Percentiles rank a stretch among this genome's conserved stretches.
These are phyloP conservation scores for Rapana venosa DNA, from an alignment of 2,888 invertebrate genomes.

Conservation along the genomic window DNA sequence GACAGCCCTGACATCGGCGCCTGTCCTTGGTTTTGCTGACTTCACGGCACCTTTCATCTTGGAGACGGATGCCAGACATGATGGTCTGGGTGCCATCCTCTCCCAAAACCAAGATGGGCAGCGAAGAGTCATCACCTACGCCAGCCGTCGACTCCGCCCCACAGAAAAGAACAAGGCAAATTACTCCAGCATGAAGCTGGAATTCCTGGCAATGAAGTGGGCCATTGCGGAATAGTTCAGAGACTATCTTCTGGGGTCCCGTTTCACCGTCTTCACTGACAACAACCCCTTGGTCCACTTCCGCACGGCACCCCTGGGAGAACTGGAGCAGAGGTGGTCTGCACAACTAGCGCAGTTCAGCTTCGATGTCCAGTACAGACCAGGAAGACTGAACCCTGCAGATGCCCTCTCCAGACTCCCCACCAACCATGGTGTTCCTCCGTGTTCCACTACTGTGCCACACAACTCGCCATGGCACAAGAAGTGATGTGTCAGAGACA, in stretches of 20 bases:
- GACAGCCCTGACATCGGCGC: constrained; percentile 45
- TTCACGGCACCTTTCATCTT: constrained; percentile 46
- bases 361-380: constrained; percentile 43
- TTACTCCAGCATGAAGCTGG: constrained; percentile 55
- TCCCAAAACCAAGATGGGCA: constrained; percentile 48
- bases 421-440: not conserved
- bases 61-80: constrained; percentile 47
- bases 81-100: constrained; percentile 50
- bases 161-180: constrained; percentile 27
- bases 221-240: constrained; percentile 52
- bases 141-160: constrained; percentile 26
- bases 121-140: constrained; percentile 48
- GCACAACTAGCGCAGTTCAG: constrained; percentile 44
- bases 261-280: constrained; percentile 49
- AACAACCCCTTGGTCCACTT: constrained; percentile 47
- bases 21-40: constrained; percentile 50
- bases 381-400: constrained; percentile 42
- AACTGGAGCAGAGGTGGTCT: constrained; percentile 46
- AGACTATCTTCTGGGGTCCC: constrained; percentile 45
- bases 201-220: constrained; percentile 54
- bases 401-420: constrained; percentile 45
- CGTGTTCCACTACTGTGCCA: not conserved
- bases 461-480: not conserved
- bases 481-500: not conserved
- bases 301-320: constrained; percentile 43